Conservation (phyloP, 2,113 vertebrate species). For the Chamaetylas fuelleborni region DNA sequence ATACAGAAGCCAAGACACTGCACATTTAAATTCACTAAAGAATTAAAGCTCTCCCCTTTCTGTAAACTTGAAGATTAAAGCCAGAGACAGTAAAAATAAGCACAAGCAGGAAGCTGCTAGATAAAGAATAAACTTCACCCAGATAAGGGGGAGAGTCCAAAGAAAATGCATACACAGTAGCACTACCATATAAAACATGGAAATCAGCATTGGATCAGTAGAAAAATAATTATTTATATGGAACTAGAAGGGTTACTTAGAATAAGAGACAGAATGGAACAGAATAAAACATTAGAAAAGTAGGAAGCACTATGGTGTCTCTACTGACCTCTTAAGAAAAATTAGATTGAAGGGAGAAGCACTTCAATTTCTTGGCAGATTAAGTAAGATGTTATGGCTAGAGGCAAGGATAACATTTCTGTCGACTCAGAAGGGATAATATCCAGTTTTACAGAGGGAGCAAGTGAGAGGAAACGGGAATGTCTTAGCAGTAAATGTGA, state of each 20-base stretch:
- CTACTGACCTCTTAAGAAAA: conserved; percentile 72
- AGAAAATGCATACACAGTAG: conserved; percentile 18
- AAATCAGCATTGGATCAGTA: conserved; percentile 27
- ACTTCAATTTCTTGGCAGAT: conserved; percentile 70
- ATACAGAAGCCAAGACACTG: background rate
- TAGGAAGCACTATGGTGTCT: conserved; percentile 60
- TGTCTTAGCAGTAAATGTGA: conserved; percentile 63
- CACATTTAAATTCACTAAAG: background rate
- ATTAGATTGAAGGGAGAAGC: conserved; percentile 66
- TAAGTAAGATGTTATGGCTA: conserved; percentile 67
- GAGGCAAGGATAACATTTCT: conserved; percentile 65
- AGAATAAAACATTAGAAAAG: conserved; percentile 62
- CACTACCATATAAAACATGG: conserved; percentile 10
- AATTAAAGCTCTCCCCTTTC: background rate
- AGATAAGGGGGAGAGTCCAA: background rate
- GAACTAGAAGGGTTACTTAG: conserved; percentile 32
- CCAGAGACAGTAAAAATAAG: conserved; percentile 17
- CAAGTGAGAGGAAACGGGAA: conserved; percentile 65
- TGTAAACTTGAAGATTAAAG: conserved; percentile 22
- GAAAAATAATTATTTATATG: background rate
- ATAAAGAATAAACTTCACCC: conserved; percentile 3
- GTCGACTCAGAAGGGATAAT: conserved; percentile 66
- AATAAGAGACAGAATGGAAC: conserved; percentile 56
- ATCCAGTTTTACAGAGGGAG: conserved; percentile 69
- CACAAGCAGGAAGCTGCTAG: background rate